phyloP scores from a whole-genome alignment of 2,888 invertebrate species.

The Platycheirus rosarum region DNA sequence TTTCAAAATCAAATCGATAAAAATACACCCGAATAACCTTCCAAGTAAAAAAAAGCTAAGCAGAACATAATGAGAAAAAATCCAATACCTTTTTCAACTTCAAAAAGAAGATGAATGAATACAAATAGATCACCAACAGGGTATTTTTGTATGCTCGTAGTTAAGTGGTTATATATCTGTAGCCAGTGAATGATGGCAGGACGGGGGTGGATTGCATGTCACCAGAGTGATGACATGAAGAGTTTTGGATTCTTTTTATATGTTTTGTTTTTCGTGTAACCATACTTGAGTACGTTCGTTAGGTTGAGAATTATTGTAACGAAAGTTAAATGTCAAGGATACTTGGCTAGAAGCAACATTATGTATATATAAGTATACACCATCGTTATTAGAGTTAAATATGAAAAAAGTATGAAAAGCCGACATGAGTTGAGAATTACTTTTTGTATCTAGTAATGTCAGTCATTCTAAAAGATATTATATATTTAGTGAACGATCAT shows the following conservation, averaged over 20 bases:
- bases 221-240: conserved; percentile 45
- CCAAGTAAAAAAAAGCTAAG: conserved; percentile 14
- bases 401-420: neutral
- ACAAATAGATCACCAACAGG: conserved; percentile 47
- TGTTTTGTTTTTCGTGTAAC: conserved; percentile 12
- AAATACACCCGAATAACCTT: conserved; percentile 38
- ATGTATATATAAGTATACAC: no score
- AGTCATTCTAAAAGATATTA: conserved; percentile 20
- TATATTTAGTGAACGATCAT: no score
- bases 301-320: conserved; percentile 34
- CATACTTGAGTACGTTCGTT: conserved; percentile 28
- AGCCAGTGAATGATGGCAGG: conserved; percentile 23
- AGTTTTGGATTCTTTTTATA: conserved; percentile 12
- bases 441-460: conserved; percentile 8
- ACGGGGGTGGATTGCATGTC: conserved; percentile 5
- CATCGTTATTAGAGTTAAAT: conserved; percentile 14
- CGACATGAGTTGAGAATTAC: conserved; percentile 16
- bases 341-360: conserved; percentile 33
- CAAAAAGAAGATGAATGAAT: conserved; percentile 47
- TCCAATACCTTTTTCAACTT: conserved; percentile 42
- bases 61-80: conserved; percentile 35
- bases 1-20: conserved; percentile 35
- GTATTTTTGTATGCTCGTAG: conserved; percentile 8
- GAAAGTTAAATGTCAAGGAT: conserved; percentile 57
- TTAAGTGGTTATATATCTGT: conserved; percentile 47